Evolutionary conservation across 2,113 vertebrate species (phyloP).

Genomic region (Tinamus guttatus): DNA sequence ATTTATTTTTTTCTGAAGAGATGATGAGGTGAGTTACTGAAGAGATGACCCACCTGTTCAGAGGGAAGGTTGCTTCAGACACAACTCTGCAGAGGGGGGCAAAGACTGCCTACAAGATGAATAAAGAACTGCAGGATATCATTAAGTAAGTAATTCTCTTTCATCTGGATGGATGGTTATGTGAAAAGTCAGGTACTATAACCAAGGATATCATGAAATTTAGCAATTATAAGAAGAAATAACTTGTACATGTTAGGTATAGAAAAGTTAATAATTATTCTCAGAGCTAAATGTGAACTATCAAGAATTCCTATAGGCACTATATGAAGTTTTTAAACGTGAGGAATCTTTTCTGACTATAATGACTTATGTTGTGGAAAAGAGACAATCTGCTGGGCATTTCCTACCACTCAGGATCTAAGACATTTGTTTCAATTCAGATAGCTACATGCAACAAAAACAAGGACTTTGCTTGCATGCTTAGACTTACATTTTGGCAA

Average conservation of each 20-base stretch:
- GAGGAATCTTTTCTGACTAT: neutral
- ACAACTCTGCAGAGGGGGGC: neutral
- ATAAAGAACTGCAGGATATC: neutral
- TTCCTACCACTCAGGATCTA: neutral
- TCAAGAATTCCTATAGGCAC: neutral
- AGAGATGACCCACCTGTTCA: neutral
- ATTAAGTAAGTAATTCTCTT: neutral
- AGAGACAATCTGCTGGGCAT: neutral
- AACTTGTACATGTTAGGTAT: fast-evolving
- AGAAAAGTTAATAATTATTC: neutral
- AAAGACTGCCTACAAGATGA: neutral
- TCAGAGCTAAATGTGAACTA: neutral
- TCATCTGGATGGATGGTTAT: neutral
- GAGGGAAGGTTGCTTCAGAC: neutral
- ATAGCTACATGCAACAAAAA: neutral
- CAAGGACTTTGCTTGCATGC: neutral
- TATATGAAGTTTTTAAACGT: neutral
- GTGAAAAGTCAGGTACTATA: neutral
- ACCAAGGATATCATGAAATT: neutral
- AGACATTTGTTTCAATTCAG: neutral
- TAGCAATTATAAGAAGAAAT: neutral
- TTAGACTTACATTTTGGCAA: neutral
- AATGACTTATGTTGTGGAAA: neutral
- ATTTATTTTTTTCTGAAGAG: neutral
- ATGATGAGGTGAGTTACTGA: neutral